Evolutionary conservation across 2,113 vertebrate species (phyloP).

Genomic region (cattle (Bos taurus)): ARS-UCD2.0 NC_037352.1:13057501-13058000

Average conservation of each 20-base stretch:
- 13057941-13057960: conserved; percentile 54
- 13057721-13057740: conserved; percentile 38
- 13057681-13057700: conserved; percentile 7
- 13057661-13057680: conserved; percentile 32
- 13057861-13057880: conserved; percentile 78
- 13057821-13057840: conserved; percentile 69
- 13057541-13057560: background rate
- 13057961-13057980: conserved; percentile 3
- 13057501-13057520: conserved; percentile 3
- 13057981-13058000: conserved; percentile 16
- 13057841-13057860: conserved; percentile 80
- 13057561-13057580: background rate
- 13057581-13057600: background rate
- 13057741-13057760: conserved; percentile 27
- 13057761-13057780: conserved; percentile 48
- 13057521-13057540: background rate
- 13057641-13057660: conserved; percentile 9
- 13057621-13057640: background rate
- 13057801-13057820: conserved; percentile 48
- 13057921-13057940: conserved; percentile 73
- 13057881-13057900: conserved; percentile 76
- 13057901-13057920: conserved; percentile 72
- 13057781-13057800: conserved; percentile 65
- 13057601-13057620: background rate
- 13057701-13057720: conserved; percentile 40